These are phyloP conservation scores for Symphodus melops DNA, from an alignment of 2,113 vertebrate genomes.

Conservation along the genomic window DNA sequence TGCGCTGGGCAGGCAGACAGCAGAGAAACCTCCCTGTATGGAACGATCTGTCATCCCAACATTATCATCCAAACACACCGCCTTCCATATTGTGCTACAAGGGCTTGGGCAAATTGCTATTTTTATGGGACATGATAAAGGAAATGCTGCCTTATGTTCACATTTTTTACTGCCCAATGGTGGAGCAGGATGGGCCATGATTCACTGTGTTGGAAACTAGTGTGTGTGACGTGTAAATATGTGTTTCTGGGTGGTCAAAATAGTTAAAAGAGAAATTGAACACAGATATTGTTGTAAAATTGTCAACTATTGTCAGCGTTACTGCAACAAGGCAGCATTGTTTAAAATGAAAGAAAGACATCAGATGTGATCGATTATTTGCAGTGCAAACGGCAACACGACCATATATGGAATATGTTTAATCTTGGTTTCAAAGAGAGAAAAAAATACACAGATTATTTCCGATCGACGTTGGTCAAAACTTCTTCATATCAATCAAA, in stretches of 20 bases:
- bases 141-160: conserved; percentile 95
- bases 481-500: conserved; percentile 30
- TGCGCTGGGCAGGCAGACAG: conserved; percentile 82
- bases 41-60: conserved; percentile 95
- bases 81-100: conserved; percentile 95
- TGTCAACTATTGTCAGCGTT: conserved; percentile 46
- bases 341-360: conserved; percentile 44
- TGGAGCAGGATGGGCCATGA: conserved; percentile 78
- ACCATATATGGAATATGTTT: conserved; percentile 16
- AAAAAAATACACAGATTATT: conserved; percentile 9
- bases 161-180: conserved; percentile 90
- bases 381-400: conserved; percentile 35
- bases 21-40: conserved; percentile 90
- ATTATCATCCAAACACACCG: conserved; percentile 94
- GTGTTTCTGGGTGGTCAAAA: conserved; percentile 39
- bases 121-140: conserved; percentile 98
- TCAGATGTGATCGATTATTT: conserved; percentile 50
- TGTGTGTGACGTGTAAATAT: conserved; percentile 51
- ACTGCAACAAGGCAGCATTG: conserved; percentile 11
- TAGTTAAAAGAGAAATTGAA: conserved; percentile 35
- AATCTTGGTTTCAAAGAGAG: conserved; percentile 22
- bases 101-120: conserved; percentile 96
- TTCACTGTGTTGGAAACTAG: conserved; percentile 63
- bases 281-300: conserved; percentile 49
- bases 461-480: conserved; percentile 29